phyloP scores from a whole-genome alignment of 2,888 invertebrate genomes.

The Harpalus rufipes region DNA sequence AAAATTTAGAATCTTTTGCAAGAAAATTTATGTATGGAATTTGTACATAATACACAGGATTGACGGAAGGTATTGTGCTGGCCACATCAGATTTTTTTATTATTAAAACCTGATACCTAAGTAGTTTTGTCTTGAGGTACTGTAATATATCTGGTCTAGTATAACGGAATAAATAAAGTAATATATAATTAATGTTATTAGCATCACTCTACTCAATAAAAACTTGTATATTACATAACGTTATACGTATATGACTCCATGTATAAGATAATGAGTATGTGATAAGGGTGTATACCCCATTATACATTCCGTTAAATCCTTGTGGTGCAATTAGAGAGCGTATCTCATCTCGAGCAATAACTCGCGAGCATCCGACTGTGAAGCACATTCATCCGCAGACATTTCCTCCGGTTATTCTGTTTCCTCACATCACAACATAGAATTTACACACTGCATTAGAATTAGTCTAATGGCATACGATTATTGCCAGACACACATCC shows the following conservation, averaged over 20 bases:
- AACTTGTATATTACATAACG: neutral
- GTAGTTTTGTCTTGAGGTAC: neutral
- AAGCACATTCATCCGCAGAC: slow-evolving; percentile 26
- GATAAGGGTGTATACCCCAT: slow-evolving; percentile 11
- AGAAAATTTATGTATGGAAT: too few species aligned
- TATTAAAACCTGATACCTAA: too few species aligned
- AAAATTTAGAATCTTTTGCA: too few species aligned
- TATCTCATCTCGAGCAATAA: slow-evolving; percentile 37
- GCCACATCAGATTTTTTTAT: too few species aligned
- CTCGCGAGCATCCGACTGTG: slow-evolving; percentile 26
- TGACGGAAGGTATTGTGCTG: too few species aligned
- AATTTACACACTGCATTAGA: neutral
- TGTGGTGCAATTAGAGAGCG: slow-evolving; percentile 31
- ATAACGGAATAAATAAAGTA: neutral
- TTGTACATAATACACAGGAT: too few species aligned
- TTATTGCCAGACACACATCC: neutral
- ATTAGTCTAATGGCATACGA: neutral
- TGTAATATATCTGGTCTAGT: neutral
- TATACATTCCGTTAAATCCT: slow-evolving; percentile 2
- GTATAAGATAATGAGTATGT: neutral
- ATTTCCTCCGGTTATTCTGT: slow-evolving; percentile 41
- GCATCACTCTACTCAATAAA: neutral
- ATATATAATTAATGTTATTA: neutral
- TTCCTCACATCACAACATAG: neutral
- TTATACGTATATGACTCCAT: neutral